These are phyloP conservation scores for Pogonophryne albipinna DNA, from an alignment of 2,797 vertebrate species.

Conservation along the genomic window DNA sequence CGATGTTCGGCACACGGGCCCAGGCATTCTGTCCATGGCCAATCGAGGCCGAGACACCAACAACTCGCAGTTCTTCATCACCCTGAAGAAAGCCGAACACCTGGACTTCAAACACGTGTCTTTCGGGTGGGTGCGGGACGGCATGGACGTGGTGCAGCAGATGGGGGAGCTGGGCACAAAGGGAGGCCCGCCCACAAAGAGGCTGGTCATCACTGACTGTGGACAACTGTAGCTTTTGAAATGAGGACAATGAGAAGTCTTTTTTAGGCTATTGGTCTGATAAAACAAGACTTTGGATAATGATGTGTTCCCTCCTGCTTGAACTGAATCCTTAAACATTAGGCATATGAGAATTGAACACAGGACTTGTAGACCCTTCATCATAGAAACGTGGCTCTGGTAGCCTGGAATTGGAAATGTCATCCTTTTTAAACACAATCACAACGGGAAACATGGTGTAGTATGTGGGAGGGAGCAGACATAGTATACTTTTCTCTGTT, in stretches of 20 bases:
- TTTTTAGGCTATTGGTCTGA: background rate
- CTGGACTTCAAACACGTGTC: constrained; percentile 96
- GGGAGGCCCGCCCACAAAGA: constrained; percentile 86
- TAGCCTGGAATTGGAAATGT: constrained; percentile 3
- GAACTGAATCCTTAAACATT: constrained; percentile 33
- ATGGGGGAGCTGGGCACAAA: constrained; percentile 92
- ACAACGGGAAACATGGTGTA: constrained; percentile 5
- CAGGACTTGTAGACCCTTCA: constrained; percentile 4
- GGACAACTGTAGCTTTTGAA: constrained; percentile 88
- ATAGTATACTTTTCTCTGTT: constrained; percentile 30
- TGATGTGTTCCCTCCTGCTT: constrained; percentile 24
- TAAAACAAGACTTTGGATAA: constrained; percentile 31
- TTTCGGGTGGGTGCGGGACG: constrained; percentile 92
- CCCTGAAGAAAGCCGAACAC: constrained; percentile 92
- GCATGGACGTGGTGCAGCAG: constrained; percentile 92
- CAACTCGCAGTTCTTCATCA: constrained; percentile 97
- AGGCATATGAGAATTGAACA: constrained; percentile 32
- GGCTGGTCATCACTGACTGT: constrained; percentile 89
- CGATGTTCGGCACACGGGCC: constrained; percentile 91
- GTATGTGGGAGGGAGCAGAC: constrained; percentile 28
- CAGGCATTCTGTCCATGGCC: constrained; percentile 96
- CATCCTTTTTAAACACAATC: background rate
- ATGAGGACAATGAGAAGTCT: constrained; percentile 3
- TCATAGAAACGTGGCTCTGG: constrained; percentile 13
- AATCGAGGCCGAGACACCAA: constrained; percentile 89